Percentiles rank a stretch among this genome's conserved stretches.
These are phyloP conservation scores for Cheiracanthium punctorium DNA, from an alignment of 2,888 invertebrate species.

Conservation along the genomic window DNA sequence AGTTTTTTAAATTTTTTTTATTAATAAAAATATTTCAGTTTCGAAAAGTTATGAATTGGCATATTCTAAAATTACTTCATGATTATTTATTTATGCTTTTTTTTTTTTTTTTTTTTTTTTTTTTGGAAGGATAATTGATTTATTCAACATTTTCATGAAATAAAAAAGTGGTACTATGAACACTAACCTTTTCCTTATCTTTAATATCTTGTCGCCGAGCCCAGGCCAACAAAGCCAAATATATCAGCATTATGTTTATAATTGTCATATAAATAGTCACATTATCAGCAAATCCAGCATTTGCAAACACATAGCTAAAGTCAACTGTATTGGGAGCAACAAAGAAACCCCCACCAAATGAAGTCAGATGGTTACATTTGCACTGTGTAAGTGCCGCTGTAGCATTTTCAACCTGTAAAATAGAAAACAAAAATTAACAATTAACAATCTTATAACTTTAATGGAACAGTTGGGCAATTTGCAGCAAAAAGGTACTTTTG, in stretches of 20 bases:
- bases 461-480: no score
- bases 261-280: conserved; percentile 76
- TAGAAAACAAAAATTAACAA: background rate
- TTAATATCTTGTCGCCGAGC: conserved; percentile 76
- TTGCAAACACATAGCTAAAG: conserved; percentile 77
- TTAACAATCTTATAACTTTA: background rate
- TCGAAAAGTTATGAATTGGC: no score
- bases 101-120: no score
- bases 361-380: conserved; percentile 76
- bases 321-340: conserved; percentile 78
- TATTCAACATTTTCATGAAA: no score
- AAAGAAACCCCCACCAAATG: conserved; percentile 77
- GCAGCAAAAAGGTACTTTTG: no score
- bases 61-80: no score
- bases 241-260: conserved; percentile 75
- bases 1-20: no score
- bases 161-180: no score
- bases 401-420: conserved; percentile 71
- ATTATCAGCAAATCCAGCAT: conserved; percentile 76
- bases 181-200: conserved; percentile 75
- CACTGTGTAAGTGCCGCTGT: conserved; percentile 72
- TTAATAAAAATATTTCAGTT: no score
- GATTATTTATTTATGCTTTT: no score
- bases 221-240: conserved; percentile 76
- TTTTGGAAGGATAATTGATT: no score